Evolutionary conservation across 2,797 vertebrate genomes (phyloP).

Genomic region (Micropoecilia bifurca): DNA sequence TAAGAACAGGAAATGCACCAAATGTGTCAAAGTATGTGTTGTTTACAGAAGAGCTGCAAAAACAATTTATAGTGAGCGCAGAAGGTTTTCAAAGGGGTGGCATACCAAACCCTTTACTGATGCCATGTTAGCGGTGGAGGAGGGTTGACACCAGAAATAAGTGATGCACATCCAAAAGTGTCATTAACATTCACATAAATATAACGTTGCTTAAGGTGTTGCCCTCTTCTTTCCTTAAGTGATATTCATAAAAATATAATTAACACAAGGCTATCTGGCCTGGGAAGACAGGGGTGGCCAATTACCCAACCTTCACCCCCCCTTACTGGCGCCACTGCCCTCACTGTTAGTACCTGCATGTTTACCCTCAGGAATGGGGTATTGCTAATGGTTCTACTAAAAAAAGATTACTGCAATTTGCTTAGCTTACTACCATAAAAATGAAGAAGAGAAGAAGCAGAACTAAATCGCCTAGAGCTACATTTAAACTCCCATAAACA

Average conservation of each 20-base stretch:
- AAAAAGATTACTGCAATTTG: slow-evolving; percentile 50
- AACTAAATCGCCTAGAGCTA: slow-evolving; percentile 32
- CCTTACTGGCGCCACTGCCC: background rate
- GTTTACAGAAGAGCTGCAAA: background rate
- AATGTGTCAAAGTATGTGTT: background rate
- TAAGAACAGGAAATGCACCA: slow-evolving; percentile 19
- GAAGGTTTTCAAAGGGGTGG: background rate
- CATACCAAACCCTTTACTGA: background rate
- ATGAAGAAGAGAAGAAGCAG: background rate
- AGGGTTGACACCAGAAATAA: background rate
- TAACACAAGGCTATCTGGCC: background rate
- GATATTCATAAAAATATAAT: background rate
- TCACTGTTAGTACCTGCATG: background rate
- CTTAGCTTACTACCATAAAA: slow-evolving; percentile 37
- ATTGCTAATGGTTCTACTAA: slow-evolving; percentile 17
- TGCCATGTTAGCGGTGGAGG: background rate
- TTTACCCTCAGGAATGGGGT: background rate
- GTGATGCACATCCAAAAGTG: background rate
- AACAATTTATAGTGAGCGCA: background rate
- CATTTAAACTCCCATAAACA: slow-evolving; percentile 43
- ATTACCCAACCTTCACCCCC: background rate
- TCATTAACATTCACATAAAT: background rate
- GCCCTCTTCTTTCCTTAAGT: background rate
- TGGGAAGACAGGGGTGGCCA: background rate
- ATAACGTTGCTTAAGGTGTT: background rate